These are phyloP conservation scores for Aphelinus certus DNA, from an alignment of 1,140 invertebrate species.

Conservation along the genomic window DNA sequence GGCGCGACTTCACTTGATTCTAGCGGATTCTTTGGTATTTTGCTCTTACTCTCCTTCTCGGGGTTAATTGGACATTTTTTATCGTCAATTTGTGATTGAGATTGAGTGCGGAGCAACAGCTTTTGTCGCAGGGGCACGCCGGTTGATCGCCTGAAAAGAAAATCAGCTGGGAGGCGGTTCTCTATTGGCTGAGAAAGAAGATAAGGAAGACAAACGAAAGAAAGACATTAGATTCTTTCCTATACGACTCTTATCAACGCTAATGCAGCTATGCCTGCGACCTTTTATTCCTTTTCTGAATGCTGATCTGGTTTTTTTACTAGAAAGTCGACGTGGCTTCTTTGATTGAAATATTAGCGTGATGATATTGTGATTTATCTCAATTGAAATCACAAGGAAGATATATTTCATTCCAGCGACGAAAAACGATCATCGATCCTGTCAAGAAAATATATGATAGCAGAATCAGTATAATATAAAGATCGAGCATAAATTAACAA, in stretches of 20 bases:
- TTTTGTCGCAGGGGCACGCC: slow-evolving; percentile 53
- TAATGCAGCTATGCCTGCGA: slow-evolving; percentile 18
- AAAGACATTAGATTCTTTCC: slow-evolving; percentile 10
- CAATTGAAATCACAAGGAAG: too few species aligned
- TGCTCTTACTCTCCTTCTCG: slow-evolving; percentile 1
- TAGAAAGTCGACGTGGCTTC: too few species aligned
- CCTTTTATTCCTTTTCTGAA: slow-evolving; percentile 3
- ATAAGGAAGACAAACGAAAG: background rate
- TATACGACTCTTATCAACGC: slow-evolving; percentile 16
- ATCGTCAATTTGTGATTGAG: slow-evolving; percentile 66
- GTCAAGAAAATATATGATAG: too few species aligned
- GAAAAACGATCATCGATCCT: too few species aligned
- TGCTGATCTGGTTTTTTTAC: too few species aligned
- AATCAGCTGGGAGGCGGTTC: slow-evolving; percentile 40
- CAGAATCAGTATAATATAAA: too few species aligned
- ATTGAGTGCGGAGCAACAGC: slow-evolving; percentile 46
- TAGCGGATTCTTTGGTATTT: slow-evolving; percentile 39
- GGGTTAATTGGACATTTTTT: slow-evolving; percentile 66
- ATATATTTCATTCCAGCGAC: too few species aligned
- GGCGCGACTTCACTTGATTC: slow-evolving; percentile 51
- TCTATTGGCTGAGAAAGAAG: slow-evolving; percentile 40
- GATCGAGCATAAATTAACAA: too few species aligned
- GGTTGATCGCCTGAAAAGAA: slow-evolving; percentile 29
- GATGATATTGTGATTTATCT: too few species aligned
- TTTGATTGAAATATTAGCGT: too few species aligned